Base-by-base conservation (phyloP, 2,113 vertebrate genomes). In the Seriola rivoliana region DNA sequence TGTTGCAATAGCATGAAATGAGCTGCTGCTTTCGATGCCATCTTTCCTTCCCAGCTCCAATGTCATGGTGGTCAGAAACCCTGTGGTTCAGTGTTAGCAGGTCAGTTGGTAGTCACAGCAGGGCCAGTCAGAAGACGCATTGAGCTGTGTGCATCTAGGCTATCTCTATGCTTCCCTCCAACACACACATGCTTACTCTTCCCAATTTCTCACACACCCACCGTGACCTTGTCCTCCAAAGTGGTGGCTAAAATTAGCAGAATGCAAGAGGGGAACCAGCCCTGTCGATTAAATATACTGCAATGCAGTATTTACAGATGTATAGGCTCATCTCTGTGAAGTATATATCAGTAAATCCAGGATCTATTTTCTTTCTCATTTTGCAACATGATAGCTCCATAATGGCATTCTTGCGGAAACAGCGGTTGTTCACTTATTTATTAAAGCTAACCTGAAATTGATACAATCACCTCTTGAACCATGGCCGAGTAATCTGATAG, bases 241-340 rank as follows among this genome's bases (percentile, higher is more conserved):
- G 84, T 48, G 63, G 50, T 8, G 5, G 57, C 81, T 90, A 90
- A 88, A 92, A 87, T 90, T 87, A 91, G 80, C 78, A 64, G 76
- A 81, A 83, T 38, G 29, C 86, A 86, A 32, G 50, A 55, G 17
- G 64, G 80, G 67, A 81, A 82, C 66, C 32, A 7, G 55, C 63
- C 76, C 71, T 17, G 48, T 63, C 59, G 78, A 76, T 79, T 72
- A 84, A 91, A 85, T 50, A 85, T 80, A 88, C 84, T 84, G 84
- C 80, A 86, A 34, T 88, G 81, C 77, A 66, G 82, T 81, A 52
- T 46, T 83, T 82, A 85, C 82, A 67, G 71, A 79, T 5, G 11
- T 34, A 25, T 16, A 1, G 57, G 23, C 50, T 70, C 16, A 32
- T 68, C 21, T 60, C 3, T 1, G 73, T 68, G 13, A 71, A 42